Base-by-base conservation (phyloP, 2,888 invertebrate genomes). In the Cyrtodaria siliqua region DNA sequence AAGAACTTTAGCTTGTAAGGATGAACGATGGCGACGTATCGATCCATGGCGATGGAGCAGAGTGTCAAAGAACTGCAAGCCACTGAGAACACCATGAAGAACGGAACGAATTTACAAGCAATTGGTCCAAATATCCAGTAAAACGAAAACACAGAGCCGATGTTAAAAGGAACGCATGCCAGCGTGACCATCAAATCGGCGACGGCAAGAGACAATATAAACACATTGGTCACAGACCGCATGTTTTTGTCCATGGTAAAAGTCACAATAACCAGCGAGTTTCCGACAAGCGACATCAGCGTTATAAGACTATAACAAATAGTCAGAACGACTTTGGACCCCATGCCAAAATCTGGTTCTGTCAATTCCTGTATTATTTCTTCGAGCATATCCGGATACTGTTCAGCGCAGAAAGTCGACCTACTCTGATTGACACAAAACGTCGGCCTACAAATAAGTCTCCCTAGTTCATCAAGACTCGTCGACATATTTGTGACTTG, bases 21-120 rank as follows among this genome's bases (percentile, higher is more conserved):
- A 63, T 86, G 86, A 1, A 89, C 81, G 23, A 88, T 86, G 12
- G 87, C 87, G 16, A 86, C 73, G 57, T 87, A 89, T 23, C 89
- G 63, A 57, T 89, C 89, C 18, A 87, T 53, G 0, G 87, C 86
- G 16, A 89, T 87, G 26, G 87, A 84, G 47, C 85, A 86, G 33
- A 88, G 70, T 2, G 87, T 89, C 20, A 89, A 53, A 1, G 87
- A 84, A 62, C 86, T 88, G 24, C 84, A 84, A 20, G 86, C 78
- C 3, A 86, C 84, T 1, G 85, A 83, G 29, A 89, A 82, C 18
- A 80, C 85, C 76, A 79, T 85, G 53, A 85, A 77, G 29, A 83
- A 87, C 0, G 87, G 87, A 1, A 86, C 84, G 1, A 87, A 57
- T 61, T 88, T 86, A 38, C 88, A 88, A 9, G 80, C 82, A 63